Conservation (phyloP, 2,797 vertebrate species). For the Trematomus bernacchii region DNA sequence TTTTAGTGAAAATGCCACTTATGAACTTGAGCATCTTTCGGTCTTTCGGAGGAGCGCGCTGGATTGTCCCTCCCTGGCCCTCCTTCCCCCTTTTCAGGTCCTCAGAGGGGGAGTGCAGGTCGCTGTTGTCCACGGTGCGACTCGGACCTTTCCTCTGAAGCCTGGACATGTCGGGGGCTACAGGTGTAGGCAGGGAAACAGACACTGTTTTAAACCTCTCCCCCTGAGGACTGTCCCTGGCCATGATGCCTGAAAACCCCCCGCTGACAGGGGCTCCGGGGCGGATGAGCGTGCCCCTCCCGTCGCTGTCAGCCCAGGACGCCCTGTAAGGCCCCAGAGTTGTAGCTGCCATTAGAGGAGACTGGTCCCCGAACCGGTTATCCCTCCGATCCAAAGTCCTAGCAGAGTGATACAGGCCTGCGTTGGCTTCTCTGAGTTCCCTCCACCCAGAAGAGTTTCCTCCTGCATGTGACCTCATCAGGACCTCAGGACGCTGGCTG, state of each 20-base stretch:
- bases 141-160: slow-evolving; percentile 90
- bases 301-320: slow-evolving; percentile 94
- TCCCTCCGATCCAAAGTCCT: slow-evolving; percentile 83
- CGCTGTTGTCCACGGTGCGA: slow-evolving; percentile 95
- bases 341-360: slow-evolving; percentile 76
- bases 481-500: slow-evolving; percentile 77
- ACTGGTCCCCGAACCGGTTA: slow-evolving; percentile 76
- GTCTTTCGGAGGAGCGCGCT: slow-evolving; percentile 87
- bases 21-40: slow-evolving; percentile 98
- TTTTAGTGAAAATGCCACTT: slow-evolving; percentile 96
- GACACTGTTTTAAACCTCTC: slow-evolving; percentile 82
- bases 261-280: slow-evolving; percentile 80
- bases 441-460: slow-evolving; percentile 73
- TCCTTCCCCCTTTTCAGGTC: slow-evolving; percentile 81
- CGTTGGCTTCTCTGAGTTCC: slow-evolving; percentile 79
- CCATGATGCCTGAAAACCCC: slow-evolving; percentile 81
- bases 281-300: slow-evolving; percentile 80
- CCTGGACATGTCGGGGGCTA: slow-evolving; percentile 64
- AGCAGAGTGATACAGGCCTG: slow-evolving; percentile 74
- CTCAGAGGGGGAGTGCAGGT: slow-evolving; percentile 87
- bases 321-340: slow-evolving; percentile 87
- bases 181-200: slow-evolving; percentile 77
- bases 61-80: slow-evolving; percentile 70
- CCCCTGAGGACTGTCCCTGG: slow-evolving; percentile 82
- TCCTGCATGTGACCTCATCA: slow-evolving; percentile 79